Conservation (phyloP, 2,113 vertebrate species). For the Corydoras maculifer region DNA sequence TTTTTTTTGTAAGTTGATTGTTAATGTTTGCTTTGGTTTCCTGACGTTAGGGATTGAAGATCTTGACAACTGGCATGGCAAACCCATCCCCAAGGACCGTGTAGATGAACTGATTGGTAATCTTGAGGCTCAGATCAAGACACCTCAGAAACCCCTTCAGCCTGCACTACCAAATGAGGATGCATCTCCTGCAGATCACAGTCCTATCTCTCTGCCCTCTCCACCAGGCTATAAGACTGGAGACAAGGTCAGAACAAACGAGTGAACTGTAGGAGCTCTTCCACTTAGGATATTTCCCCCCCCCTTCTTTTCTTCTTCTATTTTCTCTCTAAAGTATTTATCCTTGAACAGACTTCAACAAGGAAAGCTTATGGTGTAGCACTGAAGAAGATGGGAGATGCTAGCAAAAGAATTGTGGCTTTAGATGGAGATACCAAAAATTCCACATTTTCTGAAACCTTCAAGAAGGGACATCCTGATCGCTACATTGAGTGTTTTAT, state of each 20-base stretch:
- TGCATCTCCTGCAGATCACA: constrained; percentile 50
- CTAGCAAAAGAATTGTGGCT: constrained; percentile 69
- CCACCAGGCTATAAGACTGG: constrained; percentile 66
- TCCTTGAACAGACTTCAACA: constrained; percentile 66
- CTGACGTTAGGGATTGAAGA: constrained; percentile 69
- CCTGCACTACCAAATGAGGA: constrained; percentile 70
- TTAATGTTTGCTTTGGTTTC: not conserved
- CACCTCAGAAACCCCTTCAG: constrained; percentile 53
- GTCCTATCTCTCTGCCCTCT: constrained; percentile 55
- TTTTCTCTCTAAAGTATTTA: not conserved
- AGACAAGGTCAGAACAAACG: constrained; percentile 65
- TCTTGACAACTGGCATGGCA: constrained; percentile 78
- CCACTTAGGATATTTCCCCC: too few species aligned
- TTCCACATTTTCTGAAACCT: constrained; percentile 75
- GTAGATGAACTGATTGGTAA: constrained; percentile 64
- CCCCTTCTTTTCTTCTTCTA: too few species aligned
- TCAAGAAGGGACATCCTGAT: constrained; percentile 74
- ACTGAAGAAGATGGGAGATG: constrained; percentile 69
- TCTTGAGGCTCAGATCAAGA: constrained; percentile 69
- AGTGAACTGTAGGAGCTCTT: not conserved
- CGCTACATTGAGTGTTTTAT: constrained; percentile 80
- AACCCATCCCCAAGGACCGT: constrained; percentile 73
- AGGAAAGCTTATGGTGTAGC: constrained; percentile 74
- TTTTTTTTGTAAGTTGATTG: not conserved
- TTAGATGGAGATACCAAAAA: constrained; percentile 81